A percentile compares a stretch with the other conserved stretches of the same genome.
Evolutionary conservation across 1,140 invertebrate genomes (phyloP).

Genomic region (Tyrophagus putrescentiae): DNA sequence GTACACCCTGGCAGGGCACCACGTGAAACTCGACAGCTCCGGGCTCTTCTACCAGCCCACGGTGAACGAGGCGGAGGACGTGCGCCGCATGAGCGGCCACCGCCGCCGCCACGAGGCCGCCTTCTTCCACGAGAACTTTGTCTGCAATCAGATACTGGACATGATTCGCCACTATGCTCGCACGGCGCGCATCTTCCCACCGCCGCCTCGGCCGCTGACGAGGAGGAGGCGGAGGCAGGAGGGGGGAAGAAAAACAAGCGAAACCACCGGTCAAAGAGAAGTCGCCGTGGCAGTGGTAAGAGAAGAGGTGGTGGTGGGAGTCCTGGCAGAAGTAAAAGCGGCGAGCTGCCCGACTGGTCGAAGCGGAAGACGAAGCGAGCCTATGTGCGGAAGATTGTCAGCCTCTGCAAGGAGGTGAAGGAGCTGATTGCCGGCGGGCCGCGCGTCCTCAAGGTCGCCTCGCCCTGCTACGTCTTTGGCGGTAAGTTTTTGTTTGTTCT

Average conservation of each 20-base stretch:
- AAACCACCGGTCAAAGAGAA: background rate
- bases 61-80: background rate
- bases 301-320: background rate
- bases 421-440: slow-evolving; percentile 29
- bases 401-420: background rate
- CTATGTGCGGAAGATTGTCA: background rate
- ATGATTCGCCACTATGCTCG: slow-evolving; percentile 25
- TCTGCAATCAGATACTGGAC: slow-evolving; percentile 4
- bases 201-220: background rate
- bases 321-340: no score
- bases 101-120: background rate
- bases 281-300: background rate
- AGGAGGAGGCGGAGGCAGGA: background rate
- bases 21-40: no score
- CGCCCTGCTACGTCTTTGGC: slow-evolving; percentile 43
- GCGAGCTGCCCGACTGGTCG: no score
- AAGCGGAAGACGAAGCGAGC: no score
- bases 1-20: no score
- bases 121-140: background rate
- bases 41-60: no score
- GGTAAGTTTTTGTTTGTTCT: no score
- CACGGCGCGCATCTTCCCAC: slow-evolving; percentile 20
- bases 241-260: background rate
- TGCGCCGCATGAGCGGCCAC: background rate
- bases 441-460: slow-evolving; percentile 34